phyloP scores from a whole-genome alignment of 2,113 vertebrate species.

The Marmota flaviventris region DNA sequence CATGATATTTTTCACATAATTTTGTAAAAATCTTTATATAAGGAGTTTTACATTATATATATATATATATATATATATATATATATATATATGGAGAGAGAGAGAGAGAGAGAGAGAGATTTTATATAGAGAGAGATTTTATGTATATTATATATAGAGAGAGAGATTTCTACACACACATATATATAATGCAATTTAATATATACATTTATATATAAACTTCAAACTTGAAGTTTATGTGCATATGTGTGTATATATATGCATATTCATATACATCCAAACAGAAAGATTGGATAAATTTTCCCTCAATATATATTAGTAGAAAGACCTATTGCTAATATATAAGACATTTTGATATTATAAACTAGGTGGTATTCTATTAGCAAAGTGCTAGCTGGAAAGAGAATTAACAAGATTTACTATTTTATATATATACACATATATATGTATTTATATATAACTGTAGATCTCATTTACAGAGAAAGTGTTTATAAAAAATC shows the following conservation, averaged over 20 bases:
- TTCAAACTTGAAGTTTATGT: neutral
- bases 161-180: no score
- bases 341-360: slow-evolving; percentile 28
- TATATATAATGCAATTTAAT: neutral
- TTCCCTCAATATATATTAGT: neutral
- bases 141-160: no score
- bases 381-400: neutral
- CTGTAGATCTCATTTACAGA: neutral
- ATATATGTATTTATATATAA: neutral
- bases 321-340: neutral
- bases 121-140: no score
- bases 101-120: no score
- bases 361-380: neutral
- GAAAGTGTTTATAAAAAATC: neutral
- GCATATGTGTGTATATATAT: neutral
- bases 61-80: no score
- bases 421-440: neutral
- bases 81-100: no score
- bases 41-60: neutral
- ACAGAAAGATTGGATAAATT: neutral
- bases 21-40: neutral
- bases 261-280: neutral
- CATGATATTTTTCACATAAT: neutral
- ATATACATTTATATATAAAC: neutral
- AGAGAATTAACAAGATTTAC: neutral